A percentile compares a stretch with the other conserved stretches of the same genome.
These are phyloP conservation scores for Streptopelia turtur DNA, from an alignment of 2,797 vertebrate genomes.

Conservation along the genomic window DNA sequence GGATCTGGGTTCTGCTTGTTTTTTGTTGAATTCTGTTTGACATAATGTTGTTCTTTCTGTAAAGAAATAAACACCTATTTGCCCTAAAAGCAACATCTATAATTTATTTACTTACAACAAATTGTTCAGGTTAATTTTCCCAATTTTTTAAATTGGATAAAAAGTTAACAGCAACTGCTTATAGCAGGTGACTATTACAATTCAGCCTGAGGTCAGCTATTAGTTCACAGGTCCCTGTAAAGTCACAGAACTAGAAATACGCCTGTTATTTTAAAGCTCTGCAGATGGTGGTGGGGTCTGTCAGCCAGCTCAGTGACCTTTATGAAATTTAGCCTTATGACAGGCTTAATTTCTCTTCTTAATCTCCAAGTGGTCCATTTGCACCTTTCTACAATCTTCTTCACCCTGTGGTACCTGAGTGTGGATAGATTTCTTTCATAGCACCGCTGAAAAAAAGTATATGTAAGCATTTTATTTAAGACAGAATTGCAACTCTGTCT, in stretches of 20 bases:
- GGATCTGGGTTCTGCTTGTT: not conserved
- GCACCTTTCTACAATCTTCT: not conserved
- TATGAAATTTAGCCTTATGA: not conserved
- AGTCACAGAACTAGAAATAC: not conserved
- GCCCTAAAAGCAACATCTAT: not conserved
- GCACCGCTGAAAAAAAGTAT: not conserved
- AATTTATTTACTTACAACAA: not conserved
- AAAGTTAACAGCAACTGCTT: not conserved
- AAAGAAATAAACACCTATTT: not conserved
- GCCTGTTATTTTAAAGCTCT: not conserved
- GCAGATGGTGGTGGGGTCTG: not conserved
- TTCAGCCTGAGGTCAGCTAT: not conserved
- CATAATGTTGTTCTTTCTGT: not conserved
- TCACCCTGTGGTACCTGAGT: not conserved
- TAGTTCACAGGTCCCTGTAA: not conserved
- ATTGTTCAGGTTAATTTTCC: not conserved
- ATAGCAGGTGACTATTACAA: not conserved
- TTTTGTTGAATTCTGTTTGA: not conserved
- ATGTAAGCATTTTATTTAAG: not conserved
- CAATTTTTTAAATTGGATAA: not conserved
- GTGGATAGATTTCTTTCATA: not conserved
- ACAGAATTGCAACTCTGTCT: not conserved
- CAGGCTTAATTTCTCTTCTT: not conserved
- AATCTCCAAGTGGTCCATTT: not conserved
- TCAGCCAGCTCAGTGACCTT: not conserved